A percentile compares a stretch with the other conserved stretches of the same genome.
These are phyloP conservation scores for Paraplagusia blochii DNA, from an alignment of 2,113 vertebrate genomes.

Conservation along the genomic window DNA sequence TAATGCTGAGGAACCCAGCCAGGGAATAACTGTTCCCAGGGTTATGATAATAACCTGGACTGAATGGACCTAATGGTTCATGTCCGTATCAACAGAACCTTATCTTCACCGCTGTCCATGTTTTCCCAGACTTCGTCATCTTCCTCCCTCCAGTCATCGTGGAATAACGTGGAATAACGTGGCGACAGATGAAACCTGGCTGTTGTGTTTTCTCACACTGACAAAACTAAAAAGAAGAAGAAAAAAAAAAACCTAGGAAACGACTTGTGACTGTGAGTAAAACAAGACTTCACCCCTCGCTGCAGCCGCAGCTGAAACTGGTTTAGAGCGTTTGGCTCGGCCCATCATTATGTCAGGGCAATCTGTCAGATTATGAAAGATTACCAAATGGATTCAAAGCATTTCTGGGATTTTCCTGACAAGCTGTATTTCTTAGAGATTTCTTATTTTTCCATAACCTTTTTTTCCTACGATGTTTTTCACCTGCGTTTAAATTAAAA, in stretches of 20 bases:
- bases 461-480: too few species aligned
- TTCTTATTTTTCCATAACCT: too few species aligned
- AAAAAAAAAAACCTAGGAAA: constrained; percentile 12
- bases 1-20: constrained; percentile 16
- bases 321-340: constrained; percentile 1
- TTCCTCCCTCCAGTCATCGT: constrained; percentile 37
- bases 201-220: constrained; percentile 11
- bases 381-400: constrained; percentile 8
- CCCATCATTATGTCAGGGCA: background rate
- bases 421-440: background rate
- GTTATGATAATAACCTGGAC: constrained; percentile 20
- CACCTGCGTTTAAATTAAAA: too few species aligned
- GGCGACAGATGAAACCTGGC: constrained; percentile 7
- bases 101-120: constrained; percentile 22
- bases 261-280: constrained; percentile 18
- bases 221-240: background rate
- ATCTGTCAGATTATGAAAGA: constrained; percentile 22
- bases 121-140: constrained; percentile 16
- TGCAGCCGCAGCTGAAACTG: constrained; percentile 22
- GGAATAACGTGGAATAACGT: constrained; percentile 26
- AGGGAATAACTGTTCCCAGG: background rate
- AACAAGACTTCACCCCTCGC: constrained; percentile 1
- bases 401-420: background rate
- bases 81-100: constrained; percentile 2
- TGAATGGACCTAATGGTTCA: constrained; percentile 4